These are phyloP conservation scores for Melinaea menophilus DNA, from an alignment of 2,888 invertebrate genomes.

Conservation along the genomic window DNA sequence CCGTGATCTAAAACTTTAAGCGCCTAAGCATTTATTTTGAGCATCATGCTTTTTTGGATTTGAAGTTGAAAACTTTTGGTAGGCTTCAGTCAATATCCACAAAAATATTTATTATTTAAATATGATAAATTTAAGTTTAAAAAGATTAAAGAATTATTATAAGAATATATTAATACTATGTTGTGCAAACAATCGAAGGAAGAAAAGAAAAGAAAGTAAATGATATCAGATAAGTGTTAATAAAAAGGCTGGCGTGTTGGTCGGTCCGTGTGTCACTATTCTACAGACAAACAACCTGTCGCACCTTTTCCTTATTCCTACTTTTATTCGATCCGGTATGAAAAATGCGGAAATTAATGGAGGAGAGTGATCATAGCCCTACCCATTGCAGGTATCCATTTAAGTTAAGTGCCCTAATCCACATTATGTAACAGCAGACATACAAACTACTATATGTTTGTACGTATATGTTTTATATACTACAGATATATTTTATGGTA, in stretches of 20 bases:
- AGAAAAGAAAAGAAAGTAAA: not conserved
- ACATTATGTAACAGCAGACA: too few species aligned
- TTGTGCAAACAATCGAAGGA: not conserved
- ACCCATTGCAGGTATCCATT: constrained; percentile 5
- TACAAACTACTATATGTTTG: too few species aligned
- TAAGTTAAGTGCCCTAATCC: not conserved
- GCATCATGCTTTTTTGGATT: not conserved
- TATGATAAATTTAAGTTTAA: not conserved
- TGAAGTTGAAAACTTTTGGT: not conserved
- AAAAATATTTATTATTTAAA: not conserved
- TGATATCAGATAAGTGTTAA: not conserved
- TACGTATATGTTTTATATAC: too few species aligned
- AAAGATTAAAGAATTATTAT: too few species aligned
- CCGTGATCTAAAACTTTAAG: not conserved
- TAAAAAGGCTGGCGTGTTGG: not conserved
- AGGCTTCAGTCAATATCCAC: not conserved
- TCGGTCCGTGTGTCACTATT: constrained; percentile 8
- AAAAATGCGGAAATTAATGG: constrained; percentile 29
- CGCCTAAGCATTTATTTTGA: not conserved
- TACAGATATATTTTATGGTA: too few species aligned
- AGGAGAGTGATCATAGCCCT: constrained; percentile 27
- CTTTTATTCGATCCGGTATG: constrained; percentile 20
- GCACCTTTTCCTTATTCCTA: constrained; percentile 30
- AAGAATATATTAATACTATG: too few species aligned
- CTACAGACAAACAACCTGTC: constrained; percentile 23